Base-by-base conservation (phyloP, 1,140 invertebrate genomes). In the Diploscapter pachys region DNA sequence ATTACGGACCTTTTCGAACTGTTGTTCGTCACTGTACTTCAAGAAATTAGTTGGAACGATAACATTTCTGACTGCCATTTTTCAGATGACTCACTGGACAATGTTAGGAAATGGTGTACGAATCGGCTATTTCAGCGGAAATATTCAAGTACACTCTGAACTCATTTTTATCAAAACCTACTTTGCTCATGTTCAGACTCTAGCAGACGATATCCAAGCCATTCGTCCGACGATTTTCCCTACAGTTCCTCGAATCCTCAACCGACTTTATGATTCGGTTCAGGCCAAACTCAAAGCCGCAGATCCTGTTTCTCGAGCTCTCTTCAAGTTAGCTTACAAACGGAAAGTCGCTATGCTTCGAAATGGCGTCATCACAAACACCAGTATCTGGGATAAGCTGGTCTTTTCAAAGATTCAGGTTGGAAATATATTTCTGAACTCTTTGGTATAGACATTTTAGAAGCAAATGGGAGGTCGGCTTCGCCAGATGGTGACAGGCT, bases 221-320 rank as follows among this genome's bases (percentile, higher is more conserved):
- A 87, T 98, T n/a, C 92, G 91, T 85, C 95, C 95, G 0, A 96
- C 94, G 3, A 90, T 96, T 63, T 93, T 94, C 87, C 93, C 94
- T 54, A 92, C 93, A 6, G 94, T 97, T 71, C 95, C 95, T 0
- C 89, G 95, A 72, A 87, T 98, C 1, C 88, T 98, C 4, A 97
- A 97, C 88, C 90, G 94, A 71, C 91, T 97, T 63, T 94, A 94
- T 84, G 94, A 95, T 81, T 93, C 92, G 87, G 83, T 87, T 69
- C 53, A 49, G 70, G 72, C 74, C 70, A 63, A 65, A 69, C 72
- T 80, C 5, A 6, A 5, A 53, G 31, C 4, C 71, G 69, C 8
- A 74, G 48, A 13, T 76, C 51, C 13, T 31, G 63, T 8, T 65
- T 6, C 63, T 50, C 61, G 67, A 51, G 51, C 67, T 8, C 63